Conservation (phyloP, 1,140 invertebrate species). For the Brachionus rotundiformis region DNA sequence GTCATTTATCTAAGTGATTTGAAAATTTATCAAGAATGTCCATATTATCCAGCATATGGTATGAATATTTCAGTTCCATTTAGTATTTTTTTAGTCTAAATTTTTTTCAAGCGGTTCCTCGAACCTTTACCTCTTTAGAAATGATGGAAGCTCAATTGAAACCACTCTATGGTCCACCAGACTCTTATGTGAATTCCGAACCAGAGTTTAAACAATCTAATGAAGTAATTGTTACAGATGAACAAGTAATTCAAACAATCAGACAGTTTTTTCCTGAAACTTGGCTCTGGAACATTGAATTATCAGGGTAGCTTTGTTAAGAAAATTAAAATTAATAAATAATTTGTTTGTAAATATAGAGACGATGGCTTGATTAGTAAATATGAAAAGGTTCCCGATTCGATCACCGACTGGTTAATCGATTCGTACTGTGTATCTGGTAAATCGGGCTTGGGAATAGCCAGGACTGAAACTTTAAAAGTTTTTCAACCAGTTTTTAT, state of each 20-base stretch:
- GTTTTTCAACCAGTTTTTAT: conserved; percentile 87
- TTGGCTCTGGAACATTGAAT: conserved; percentile 27
- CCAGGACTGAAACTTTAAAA: conserved; percentile 70
- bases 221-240: background rate
- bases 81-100: background rate
- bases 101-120: background rate
- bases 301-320: background rate
- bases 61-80: background rate
- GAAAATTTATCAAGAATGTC: conserved; percentile 23
- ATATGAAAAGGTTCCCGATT: conserved; percentile 74
- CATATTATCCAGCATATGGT: background rate
- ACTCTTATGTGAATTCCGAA: background rate
- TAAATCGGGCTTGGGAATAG: conserved; percentile 79
- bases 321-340: background rate
- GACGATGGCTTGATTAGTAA: conserved; percentile 66
- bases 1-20: conserved; percentile 36
- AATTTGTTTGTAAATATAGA: conserved; percentile 53
- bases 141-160: too few relatives aligned
- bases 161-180: background rate
- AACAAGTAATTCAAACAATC: background rate
- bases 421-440: conserved; percentile 87
- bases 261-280: conserved; percentile 44
- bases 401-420: conserved; percentile 89
- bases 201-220: too few relatives aligned
- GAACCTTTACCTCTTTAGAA: background rate